A percentile compares a stretch with the other conserved stretches of the same genome.
phyloP scores from a whole-genome alignment of 2,113 vertebrate genomes.

The Tetrax tetrax region DNA sequence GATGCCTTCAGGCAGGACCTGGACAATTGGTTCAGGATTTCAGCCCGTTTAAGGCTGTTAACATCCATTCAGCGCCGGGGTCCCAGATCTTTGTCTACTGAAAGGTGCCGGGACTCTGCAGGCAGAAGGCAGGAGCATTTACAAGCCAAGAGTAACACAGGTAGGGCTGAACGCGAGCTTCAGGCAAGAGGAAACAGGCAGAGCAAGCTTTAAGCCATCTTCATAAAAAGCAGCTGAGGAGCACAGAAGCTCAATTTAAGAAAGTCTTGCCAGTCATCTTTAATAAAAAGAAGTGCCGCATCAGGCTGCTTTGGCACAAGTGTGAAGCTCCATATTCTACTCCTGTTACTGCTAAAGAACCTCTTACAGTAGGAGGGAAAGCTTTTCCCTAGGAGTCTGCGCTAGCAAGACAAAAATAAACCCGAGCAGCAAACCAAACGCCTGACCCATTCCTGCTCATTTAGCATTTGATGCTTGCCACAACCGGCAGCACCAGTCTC shows the following conservation, averaged over 20 bases:
- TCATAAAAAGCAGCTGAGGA: neutral
- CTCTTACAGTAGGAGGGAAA: neutral
- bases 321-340: neutral
- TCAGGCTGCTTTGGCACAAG: neutral
- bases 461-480: neutral
- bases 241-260: neutral
- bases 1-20: neutral
- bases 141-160: neutral
- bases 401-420: constrained; percentile 30
- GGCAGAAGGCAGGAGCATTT: neutral
- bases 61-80: neutral
- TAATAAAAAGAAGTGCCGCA: neutral
- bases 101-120: neutral
- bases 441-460: neutral
- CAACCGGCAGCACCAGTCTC: neutral
- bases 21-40: neutral
- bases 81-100: neutral
- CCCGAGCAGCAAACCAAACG: neutral
- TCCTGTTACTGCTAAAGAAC: neutral
- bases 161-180: neutral
- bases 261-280: neutral
- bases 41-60: neutral
- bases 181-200: neutral
- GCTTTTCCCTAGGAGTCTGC: neutral
- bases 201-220: neutral